Evolutionary conservation across 2,113 vertebrate species (phyloP), one percentile per base, ranked within the genome.

Genomic region (Acanthochromis polyacanthus): DNA sequence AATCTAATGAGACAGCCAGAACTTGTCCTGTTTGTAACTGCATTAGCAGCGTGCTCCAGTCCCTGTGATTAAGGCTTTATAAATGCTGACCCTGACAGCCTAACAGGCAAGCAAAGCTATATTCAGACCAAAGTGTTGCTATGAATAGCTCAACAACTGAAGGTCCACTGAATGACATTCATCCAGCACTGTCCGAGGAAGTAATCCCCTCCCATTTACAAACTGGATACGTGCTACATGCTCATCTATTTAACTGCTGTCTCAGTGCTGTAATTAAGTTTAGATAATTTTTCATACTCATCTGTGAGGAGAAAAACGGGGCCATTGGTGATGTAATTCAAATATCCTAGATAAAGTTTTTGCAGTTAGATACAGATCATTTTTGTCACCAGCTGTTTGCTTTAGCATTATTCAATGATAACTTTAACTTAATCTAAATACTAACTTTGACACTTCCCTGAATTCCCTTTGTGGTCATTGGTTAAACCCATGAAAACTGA

Each of bases 111-210:
- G 67, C 72, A 25, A 70, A 64, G 71, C 86, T 93, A 92, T 92
- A 90, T 88, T 88, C 84, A 92, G 81, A 85, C 67, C 71, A 55
- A 75, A 82, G 82, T 73, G 82, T 77, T 62, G 28, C 91, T 89
- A 91, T 88, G 73, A 94, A 94, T 92, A 94, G 86, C 78, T 75
- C 51, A 38, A 38, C 67, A 70, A 51, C 25, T 76, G 79, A 88
- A 85, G 77, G 82, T 85, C 78, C 40, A 28, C 70, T 84, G 70
- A 83, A 89, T 91, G 81, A 88, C 83, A 73, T 52, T 78, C 51
- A 23, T 8, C 22, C n/a, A 10, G 6, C 55, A 58, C 9, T 68
- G 67, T 64, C 67, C 46, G 65, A 51, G n/a, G 0, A 71, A 77
- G 45, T 83, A 61, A 80, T 79, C 45, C 81, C 45, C 55, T 75